phyloP scores from a whole-genome alignment of 2,888 invertebrate species.

The Drosophila melanosoma region DNA sequence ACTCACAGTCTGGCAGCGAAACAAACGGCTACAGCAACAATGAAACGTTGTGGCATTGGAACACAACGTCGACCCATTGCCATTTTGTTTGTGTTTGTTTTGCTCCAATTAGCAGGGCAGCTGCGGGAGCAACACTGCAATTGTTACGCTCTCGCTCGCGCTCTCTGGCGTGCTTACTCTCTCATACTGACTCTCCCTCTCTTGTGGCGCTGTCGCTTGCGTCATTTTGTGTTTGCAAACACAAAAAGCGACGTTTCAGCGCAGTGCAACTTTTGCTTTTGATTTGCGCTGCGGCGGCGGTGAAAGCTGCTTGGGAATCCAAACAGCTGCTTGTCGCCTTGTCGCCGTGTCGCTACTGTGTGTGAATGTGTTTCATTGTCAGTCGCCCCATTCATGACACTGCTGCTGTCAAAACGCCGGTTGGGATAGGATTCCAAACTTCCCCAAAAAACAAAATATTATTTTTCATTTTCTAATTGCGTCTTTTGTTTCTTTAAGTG shows the following conservation, averaged over 20 bases:
- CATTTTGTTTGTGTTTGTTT: slow-evolving; percentile 78
- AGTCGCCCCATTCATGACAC: slow-evolving; percentile 73
- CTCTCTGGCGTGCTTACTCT: slow-evolving; percentile 11
- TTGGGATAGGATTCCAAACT: slow-evolving; percentile 79
- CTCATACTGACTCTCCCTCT: neutral
- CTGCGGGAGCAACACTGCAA: slow-evolving; percentile 33
- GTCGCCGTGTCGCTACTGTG: slow-evolving; percentile 55
- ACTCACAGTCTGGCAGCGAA: neutral
- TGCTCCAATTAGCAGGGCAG: slow-evolving; percentile 73
- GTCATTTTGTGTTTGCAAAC: slow-evolving; percentile 72
- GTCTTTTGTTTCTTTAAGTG: slow-evolving; percentile 21
- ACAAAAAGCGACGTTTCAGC: slow-evolving; percentile 27
- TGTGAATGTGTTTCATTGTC: slow-evolving; percentile 73
- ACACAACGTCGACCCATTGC: slow-evolving; percentile 67
- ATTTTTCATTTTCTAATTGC: neutral
- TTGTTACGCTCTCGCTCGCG: slow-evolving; percentile 22
- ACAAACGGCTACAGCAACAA: slow-evolving; percentile 48
- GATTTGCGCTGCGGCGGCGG: slow-evolving; percentile 62
- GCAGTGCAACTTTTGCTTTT: slow-evolving; percentile 53
- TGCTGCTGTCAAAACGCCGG: slow-evolving; percentile 70
- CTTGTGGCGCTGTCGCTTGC: slow-evolving; percentile 72
- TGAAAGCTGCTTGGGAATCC: slow-evolving; percentile 80
- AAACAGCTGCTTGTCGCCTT: slow-evolving; percentile 77
- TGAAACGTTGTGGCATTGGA: slow-evolving; percentile 71
- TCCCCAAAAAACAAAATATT: slow-evolving; percentile 5